Base-by-base conservation (phyloP, 2,888 invertebrate genomes). In the Biston betularia region DNA sequence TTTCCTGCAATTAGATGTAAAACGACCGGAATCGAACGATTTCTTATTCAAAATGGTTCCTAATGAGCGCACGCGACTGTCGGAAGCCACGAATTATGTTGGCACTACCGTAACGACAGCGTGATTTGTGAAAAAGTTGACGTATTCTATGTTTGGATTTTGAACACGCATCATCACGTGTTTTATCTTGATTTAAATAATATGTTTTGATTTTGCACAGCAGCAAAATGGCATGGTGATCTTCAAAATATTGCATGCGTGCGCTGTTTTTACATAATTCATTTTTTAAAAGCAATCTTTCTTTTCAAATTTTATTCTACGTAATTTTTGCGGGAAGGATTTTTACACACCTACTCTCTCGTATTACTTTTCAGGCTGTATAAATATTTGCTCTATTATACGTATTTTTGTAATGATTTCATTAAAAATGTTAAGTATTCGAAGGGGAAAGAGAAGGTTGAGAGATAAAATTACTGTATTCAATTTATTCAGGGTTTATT, bases 1-100 rank as follows among this genome's bases (percentile, higher is more conserved):
- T 75, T 83, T 88, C 89, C 89, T 87, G 84, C 79, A 75, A 74
- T 76, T 79, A 82, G 79, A 72, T 64, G 64, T 61, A 63, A 75
- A 78, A 76, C 53, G 55, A 73, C 78, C 83, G 83, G 85, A 84
- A 81, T 80, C 76, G 70, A 76, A 69, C 75, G 70, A 81, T 88
- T 86, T 79, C 71, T 60, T 9, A 80, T 81, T 81, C 79, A 76
- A 84, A 85, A 80, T 75, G 79, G 79, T 79, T 79, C 70, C 75
- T 73, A 73, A 68, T 70, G 68, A 63, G 68, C 78, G 71, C 88
- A 88, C 84, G 86, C 87, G 75, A 87, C 65, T 72, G 67, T 81
- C 86, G 88, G 89, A 88, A 89, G 85, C 80, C 50, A 75, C 63
- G 69, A 74, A 81, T 87, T 81, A 85, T 56, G 62, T 65, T 73